Base-by-base conservation (phyloP, 2,888 invertebrate genomes). In the Hemaris fuciformis region DNA sequence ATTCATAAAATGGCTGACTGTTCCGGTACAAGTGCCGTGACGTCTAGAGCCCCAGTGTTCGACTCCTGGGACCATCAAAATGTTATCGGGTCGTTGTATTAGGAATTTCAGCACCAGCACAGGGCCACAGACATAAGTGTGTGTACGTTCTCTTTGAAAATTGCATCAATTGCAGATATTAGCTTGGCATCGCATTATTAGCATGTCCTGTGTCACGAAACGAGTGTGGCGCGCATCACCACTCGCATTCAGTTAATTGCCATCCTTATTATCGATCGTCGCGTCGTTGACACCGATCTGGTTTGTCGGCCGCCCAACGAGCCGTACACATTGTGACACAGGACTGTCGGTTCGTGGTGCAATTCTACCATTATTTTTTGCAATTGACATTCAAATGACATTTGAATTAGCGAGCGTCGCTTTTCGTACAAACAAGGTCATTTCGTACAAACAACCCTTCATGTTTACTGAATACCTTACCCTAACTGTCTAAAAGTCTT, bases 281-380 rank as follows among this genome's bases (percentile, higher is more conserved):
- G 38, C 22, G 20, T 42, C 8, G 41, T 38, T 41, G 56, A 41
- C 45, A 25, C 25, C 58, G 25, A 38, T 43, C 45, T 10, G 57
- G 66, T 23, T 43, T 43, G 34, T n/a, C 53, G 20, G 38, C 60
- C 53, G 18, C 18, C 22, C 45, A 59, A 59, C 45, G 43, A 43
- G 43, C 48, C 48, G 25, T 48, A 48, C 48, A 25, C 25, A n/a
- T 48, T 48, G 25, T 15, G 25, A 48, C 6, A 25, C 48, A 7
- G 25, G 25, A 15, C 25, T n/a, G 23, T n/a, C 25, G 15, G 7
- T 7, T 10, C 10, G 45, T 18, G 1, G 25, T 27, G 48, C 48
- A 48, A 25, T 48, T 6, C 22, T 45, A 4, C 7, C 5, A 0
- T 2, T n/a, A 7, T 0, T n/a, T 48, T 48, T 48, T 38, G 38